A percentile compares a stretch with the other conserved stretches of the same genome.
Evolutionary conservation across 2,113 vertebrate species (phyloP).

Genomic region (mouse (Mus musculus)): DNA sequence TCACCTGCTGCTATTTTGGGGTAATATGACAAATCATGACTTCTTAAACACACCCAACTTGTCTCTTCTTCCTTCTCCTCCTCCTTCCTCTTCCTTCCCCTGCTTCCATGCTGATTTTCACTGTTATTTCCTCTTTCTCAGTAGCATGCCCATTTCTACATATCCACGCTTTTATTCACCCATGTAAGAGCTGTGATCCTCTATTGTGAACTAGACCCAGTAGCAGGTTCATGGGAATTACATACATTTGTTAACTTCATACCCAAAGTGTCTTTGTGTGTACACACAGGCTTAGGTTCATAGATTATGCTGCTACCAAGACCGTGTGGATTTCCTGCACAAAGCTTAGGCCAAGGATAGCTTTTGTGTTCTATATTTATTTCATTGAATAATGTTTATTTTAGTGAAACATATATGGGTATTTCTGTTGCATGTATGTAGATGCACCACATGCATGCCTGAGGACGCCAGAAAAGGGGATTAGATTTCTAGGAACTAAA

Average conservation of each 20-base stretch:
- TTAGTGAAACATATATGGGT: neutral
- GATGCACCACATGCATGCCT: neutral
- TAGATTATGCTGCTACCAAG: neutral
- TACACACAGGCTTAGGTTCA: neutral
- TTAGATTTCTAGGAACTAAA: neutral
- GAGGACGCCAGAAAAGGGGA: neutral
- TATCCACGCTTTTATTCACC: conserved; percentile 60
- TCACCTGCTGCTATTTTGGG: neutral
- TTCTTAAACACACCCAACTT: neutral
- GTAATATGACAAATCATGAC: neutral
- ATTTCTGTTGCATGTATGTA: neutral
- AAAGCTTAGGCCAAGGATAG: neutral
- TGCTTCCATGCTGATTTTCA: neutral
- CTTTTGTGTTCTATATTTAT: conserved; percentile 1
- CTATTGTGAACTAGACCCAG: neutral
- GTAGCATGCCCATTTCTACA: conserved; percentile 12
- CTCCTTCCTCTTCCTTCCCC: neutral
- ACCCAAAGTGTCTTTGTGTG: neutral
- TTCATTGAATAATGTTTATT: neutral
- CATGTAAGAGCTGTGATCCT: conserved; percentile 40
- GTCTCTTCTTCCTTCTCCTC: neutral
- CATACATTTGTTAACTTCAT: conserved; percentile 1
- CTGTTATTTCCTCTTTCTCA: neutral
- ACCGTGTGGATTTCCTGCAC: neutral
- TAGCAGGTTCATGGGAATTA: conserved; percentile 23